Percentiles rank a stretch among this genome's conserved stretches.
phyloP scores from a whole-genome alignment of 2,797 vertebrate genomes.

The Helarctos malayanus region DNA sequence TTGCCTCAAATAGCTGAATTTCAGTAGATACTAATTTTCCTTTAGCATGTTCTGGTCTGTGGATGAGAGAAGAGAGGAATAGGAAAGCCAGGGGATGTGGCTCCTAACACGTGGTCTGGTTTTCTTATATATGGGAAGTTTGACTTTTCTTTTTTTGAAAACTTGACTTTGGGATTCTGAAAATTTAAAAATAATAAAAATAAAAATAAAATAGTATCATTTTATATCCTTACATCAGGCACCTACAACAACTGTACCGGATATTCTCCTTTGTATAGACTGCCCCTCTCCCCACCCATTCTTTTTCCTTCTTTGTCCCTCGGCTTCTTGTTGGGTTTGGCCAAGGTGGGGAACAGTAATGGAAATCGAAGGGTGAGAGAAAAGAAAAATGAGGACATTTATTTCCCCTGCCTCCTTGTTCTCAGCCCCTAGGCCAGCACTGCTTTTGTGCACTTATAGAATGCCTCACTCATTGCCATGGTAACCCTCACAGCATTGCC shows the following conservation, averaged over 20 bases:
- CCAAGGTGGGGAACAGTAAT: background rate
- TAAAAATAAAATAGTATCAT: background rate
- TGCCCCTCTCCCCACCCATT: background rate
- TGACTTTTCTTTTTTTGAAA: background rate
- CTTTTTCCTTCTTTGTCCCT: background rate
- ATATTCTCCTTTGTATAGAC: background rate
- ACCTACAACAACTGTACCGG: background rate
- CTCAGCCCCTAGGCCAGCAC: background rate
- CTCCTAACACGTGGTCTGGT: background rate
- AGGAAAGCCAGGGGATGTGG: background rate
- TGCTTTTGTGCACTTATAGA: background rate
- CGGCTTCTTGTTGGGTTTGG: background rate
- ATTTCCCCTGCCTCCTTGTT: background rate
- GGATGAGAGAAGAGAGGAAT: background rate
- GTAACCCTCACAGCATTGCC: background rate
- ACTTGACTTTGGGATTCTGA: constrained; percentile 24
- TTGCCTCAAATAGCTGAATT: background rate
- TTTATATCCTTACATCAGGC: background rate
- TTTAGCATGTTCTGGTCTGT: background rate
- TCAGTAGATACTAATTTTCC: background rate
- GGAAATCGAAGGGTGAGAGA: background rate
- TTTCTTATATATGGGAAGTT: background rate
- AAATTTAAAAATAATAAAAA: background rate
- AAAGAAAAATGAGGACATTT: background rate
- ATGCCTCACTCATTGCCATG: background rate